Evolutionary conservation across 2,113 vertebrate species (phyloP), one percentile per base, ranked within the genome.

Genomic region (Hippocampus guttulatus): DNA sequence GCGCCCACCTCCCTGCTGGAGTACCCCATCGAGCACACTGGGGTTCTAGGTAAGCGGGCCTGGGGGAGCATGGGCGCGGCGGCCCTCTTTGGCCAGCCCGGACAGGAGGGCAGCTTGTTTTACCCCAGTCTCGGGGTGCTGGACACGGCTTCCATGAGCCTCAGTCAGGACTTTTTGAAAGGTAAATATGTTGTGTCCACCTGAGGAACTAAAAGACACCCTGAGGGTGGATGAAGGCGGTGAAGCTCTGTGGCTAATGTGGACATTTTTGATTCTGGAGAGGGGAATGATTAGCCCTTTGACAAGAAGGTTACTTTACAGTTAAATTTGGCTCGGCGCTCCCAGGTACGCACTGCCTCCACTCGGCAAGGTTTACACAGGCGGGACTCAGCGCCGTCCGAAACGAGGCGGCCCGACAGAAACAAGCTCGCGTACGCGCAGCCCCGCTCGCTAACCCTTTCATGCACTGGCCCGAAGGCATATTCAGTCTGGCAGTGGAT

Each of bases 11-110:
- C 93, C 76, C 88, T 94, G 85, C 88, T 94, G 92, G 93, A 94
- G 90, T 94, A 94, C 87, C 93, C 93, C 88, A 90, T 94, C 78
- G 93, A 94, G 79, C 92, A 92, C 85, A 88, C 88, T 87, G 92
- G 92, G 88, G 92, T 94, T 91, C 91, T 93, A 93, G 92, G 93
- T 94, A 94, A 93, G 93, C 88, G 91, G 80, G 87, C 88, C 79
- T 93, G 92, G 91, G 91, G 87, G 67, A 82, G 91, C 90, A 79
- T 91, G 75, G 88, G 89, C 80, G 80, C 86, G 45, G 79, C 84
- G 66, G 43, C 79, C 80, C 81, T n/a, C 89, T 91, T 92, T 87
- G 76, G 88, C 88, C 89, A 89, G 80, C 87, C 83, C 68, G 90
- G 87, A 88, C 92, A 92, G 61, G 92, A 93, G 78, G 90, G 85